Conservation (phyloP, 2,113 vertebrate genomes). For the Macrotus californicus region DNA sequence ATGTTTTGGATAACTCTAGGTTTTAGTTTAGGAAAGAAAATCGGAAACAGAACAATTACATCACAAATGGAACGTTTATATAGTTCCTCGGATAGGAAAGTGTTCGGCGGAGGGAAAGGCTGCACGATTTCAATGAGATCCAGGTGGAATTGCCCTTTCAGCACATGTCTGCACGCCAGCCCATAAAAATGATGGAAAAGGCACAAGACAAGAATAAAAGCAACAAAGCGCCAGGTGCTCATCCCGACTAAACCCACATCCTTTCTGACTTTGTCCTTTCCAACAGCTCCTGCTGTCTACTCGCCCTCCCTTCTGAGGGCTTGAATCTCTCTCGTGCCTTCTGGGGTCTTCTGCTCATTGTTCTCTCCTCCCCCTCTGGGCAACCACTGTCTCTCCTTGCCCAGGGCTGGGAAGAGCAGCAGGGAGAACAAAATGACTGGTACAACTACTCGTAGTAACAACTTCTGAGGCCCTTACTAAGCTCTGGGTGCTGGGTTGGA, state of each 20-base stretch:
- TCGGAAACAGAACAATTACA: slow-evolving; percentile 55
- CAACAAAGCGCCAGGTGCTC: neutral
- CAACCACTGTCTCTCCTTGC: neutral
- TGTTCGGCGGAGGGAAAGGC: neutral
- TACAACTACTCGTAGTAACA: rapidly evolving
- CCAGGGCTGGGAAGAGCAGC: neutral
- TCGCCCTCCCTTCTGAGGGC: neutral
- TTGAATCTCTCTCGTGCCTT: neutral
- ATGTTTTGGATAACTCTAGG: slow-evolving; percentile 23
- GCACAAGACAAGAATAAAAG: neutral
- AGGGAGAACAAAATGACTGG: neutral
- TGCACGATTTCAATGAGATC: neutral
- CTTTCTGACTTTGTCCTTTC: neutral
- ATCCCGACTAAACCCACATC: neutral
- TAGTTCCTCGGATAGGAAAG: slow-evolving; percentile 9
- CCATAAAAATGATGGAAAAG: neutral
- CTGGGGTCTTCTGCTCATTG: neutral
- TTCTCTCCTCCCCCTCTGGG: neutral
- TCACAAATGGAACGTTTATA: slow-evolving; percentile 51
- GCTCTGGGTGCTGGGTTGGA: neutral
- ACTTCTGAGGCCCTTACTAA: neutral
- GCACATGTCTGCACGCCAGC: neutral
- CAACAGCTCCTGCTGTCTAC: neutral
- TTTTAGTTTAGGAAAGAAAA: slow-evolving; percentile 58
- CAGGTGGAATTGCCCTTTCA: slow-evolving; percentile 15